Base-by-base conservation (phyloP, 2,113 vertebrate genomes). In the Aspiorhynchus laticeps region DNA sequence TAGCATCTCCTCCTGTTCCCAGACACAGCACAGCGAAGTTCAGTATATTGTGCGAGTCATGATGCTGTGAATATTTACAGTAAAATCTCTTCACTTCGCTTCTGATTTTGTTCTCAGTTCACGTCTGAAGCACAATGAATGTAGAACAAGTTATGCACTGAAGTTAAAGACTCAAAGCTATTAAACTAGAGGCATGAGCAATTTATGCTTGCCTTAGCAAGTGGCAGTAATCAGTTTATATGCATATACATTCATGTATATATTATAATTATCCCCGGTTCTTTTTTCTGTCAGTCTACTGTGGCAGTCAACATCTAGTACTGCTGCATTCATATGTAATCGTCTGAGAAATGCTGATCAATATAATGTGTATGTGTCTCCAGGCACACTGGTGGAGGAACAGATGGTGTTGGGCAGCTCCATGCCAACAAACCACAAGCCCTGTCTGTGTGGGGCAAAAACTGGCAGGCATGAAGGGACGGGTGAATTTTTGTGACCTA, bases 371-470 rank as follows among this genome's bases (percentile, higher is more conserved):
- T 56, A 19, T 90, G 82, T 59, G 84, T 88, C 1, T 67, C 2
- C 65, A 33, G 28, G 84, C 31, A 56, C 85, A 36, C 28, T 73
- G 80, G 33, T 83, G 43, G 83, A 88, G 88, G 87, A 92, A 85
- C 93, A 93, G 93, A 92, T 93, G 92, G 93, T 71, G 89, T 81
- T 86, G 83, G 19, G 79, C 61, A 43, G 86, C 77, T 85, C 43
- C 11, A 73, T 73, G 65, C 41, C 63, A 46, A 53, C 28, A 51
- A 28, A 31, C 43, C 26, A 51, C 43, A 46, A 17, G 43, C n/a
- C 33, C 79, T 28, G 31, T 8, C 46, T 24, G 43, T 14, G 59
- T 80, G 21, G 87, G 88, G 91, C 90, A 92, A 91, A 91, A 86
- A 86, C 41, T 53, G 56, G n/a, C 56, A 31, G 83, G 87, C 84